Conservation (phyloP, 2,888 invertebrate species). For the Theretra japonica region DNA sequence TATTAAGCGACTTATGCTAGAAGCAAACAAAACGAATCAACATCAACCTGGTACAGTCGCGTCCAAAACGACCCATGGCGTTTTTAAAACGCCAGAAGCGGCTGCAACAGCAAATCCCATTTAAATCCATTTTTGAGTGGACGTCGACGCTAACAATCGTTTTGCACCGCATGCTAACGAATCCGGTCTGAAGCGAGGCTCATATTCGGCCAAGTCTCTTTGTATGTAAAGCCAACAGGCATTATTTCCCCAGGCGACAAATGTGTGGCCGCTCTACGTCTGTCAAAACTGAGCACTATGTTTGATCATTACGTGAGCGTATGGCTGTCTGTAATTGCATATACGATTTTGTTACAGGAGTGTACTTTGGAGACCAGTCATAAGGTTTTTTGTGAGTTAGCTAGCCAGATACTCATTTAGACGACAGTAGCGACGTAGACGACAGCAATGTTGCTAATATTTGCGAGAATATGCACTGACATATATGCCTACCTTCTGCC, state of each 20-base stretch:
- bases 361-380: neutral
- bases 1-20: neutral
- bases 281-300: slow-evolving; percentile 36
- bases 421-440: no score
- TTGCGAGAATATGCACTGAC: no score
- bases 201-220: slow-evolving; percentile 37
- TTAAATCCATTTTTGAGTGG: slow-evolving; percentile 28
- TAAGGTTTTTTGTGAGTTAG: neutral
- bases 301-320: slow-evolving; percentile 31
- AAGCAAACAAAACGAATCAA: neutral
- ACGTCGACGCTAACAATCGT: slow-evolving; percentile 23
- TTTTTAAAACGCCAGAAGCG: slow-evolving; percentile 29
- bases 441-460: no score
- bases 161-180: slow-evolving; percentile 24
- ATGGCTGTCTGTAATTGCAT: slow-evolving; percentile 40
- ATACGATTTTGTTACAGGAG: slow-evolving; percentile 2
- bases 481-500: no score
- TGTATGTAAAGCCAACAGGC: slow-evolving; percentile 46
- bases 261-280: slow-evolving; percentile 33
- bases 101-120: slow-evolving; percentile 34
- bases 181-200: slow-evolving; percentile 31
- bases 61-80: neutral
- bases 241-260: slow-evolving; percentile 49
- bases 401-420: no score
- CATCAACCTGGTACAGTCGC: neutral